phyloP scores from a whole-genome alignment of 2,888 invertebrate species.

The Argyresthia albistria region DNA sequence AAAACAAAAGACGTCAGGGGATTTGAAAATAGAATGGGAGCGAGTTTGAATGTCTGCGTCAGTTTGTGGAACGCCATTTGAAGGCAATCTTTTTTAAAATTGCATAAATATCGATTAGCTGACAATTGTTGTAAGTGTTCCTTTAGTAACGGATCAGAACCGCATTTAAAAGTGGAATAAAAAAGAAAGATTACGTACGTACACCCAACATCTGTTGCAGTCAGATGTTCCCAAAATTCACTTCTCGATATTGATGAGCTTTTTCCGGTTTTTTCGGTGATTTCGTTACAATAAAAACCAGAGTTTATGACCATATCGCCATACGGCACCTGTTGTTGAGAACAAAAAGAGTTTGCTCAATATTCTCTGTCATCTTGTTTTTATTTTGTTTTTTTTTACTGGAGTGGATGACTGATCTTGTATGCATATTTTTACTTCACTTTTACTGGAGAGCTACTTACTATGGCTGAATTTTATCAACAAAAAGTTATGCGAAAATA shows the following conservation, averaged over 20 bases:
- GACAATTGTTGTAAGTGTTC: too few species aligned
- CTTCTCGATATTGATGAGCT: constrained; percentile 35
- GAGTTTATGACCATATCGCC: constrained; percentile 25
- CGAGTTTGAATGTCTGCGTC: constrained; percentile 57
- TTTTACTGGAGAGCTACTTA: too few species aligned
- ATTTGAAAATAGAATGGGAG: constrained; percentile 52
- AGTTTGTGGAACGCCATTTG: constrained; percentile 49
- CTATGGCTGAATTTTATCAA: too few species aligned
- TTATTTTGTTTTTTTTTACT: too few species aligned
- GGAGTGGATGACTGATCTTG: too few species aligned
- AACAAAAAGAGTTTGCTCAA: not conserved
- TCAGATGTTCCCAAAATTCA: constrained; percentile 40
- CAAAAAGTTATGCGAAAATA: too few species aligned
- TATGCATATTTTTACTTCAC: too few species aligned
- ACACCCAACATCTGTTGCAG: constrained; percentile 36
- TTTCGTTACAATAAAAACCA: constrained; percentile 18
- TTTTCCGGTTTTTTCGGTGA: constrained; percentile 35
- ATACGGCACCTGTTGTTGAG: constrained; percentile 27
- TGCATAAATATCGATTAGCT: too few species aligned
- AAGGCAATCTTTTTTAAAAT: constrained; percentile 20
- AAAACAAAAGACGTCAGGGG: constrained; percentile 37
- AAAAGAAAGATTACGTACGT: constrained; percentile 4
- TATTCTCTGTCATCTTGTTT: too few species aligned
- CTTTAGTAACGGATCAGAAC: not conserved
- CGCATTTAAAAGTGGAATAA: not conserved